These are phyloP conservation scores for Piaya cayana DNA, from an alignment of 2,113 vertebrate species.

Conservation along the genomic window DNA sequence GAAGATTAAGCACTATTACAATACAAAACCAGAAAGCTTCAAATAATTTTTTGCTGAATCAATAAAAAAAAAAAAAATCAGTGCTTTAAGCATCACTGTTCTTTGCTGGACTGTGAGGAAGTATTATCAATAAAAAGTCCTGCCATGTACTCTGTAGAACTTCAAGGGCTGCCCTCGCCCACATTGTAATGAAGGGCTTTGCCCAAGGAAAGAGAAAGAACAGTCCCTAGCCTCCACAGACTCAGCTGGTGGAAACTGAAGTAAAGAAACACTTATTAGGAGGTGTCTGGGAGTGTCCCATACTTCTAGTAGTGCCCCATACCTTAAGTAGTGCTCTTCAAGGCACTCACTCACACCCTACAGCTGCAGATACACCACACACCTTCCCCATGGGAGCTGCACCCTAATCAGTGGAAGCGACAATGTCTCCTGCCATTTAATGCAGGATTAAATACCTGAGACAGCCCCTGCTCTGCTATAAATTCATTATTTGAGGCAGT, in stretches of 20 bases:
- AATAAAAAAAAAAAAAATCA: not conserved
- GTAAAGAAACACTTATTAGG: not conserved
- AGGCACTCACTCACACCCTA: not conserved
- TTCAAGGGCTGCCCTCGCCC: not conserved
- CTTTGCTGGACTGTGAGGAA: not conserved
- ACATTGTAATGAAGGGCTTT: not conserved
- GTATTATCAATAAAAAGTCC: not conserved
- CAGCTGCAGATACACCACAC: not conserved
- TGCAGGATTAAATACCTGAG: not conserved
- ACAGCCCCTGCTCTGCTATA: not conserved
- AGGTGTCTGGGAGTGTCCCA: not conserved
- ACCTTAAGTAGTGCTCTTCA: not conserved
- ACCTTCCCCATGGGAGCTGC: not conserved
- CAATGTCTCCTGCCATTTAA: not conserved
- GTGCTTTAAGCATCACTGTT: not conserved
- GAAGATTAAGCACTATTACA: not conserved
- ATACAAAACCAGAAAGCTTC: not conserved
- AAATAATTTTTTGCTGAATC: not conserved
- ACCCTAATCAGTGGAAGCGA: not conserved
- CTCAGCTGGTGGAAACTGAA: not conserved
- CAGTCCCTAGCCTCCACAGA: not conserved
- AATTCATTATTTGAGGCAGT: not conserved
- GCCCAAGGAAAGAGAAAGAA: not conserved
- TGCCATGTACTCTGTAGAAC: not conserved
- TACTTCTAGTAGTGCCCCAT: not conserved